Conservation (phyloP, 2,113 vertebrate genomes). For the Synodontis membranacea region DNA sequence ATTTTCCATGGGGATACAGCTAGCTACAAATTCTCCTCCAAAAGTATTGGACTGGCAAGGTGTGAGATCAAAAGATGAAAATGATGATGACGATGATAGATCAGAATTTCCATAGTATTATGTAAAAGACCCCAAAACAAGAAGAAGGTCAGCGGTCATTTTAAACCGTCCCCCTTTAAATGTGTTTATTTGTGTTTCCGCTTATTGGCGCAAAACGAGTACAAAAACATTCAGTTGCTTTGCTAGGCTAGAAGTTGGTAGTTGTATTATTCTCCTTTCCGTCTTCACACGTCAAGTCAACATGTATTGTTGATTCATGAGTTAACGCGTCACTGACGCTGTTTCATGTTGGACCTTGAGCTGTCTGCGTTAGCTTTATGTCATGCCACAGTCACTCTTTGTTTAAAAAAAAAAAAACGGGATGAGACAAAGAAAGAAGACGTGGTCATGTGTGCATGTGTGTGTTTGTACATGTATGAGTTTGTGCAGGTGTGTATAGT, state of each 20-base stretch:
- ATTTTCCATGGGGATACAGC: neutral
- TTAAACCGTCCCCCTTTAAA: neutral
- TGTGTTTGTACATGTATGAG: constrained; percentile 13
- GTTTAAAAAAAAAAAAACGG: neutral
- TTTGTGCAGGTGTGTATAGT: neutral
- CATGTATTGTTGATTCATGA: neutral
- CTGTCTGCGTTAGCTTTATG: neutral
- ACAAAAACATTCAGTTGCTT: no score
- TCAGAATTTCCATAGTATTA: neutral
- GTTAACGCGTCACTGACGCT: neutral
- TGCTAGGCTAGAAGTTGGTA: neutral
- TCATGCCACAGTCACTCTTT: neutral
- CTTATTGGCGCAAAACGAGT: no score
- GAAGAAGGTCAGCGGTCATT: neutral
- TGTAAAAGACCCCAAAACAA: no score
- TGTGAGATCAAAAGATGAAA: neutral
- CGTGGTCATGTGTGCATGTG: neutral
- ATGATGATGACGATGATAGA: neutral
- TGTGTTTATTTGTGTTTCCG: no score
- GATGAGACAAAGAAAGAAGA: neutral
- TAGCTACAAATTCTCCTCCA: no score
- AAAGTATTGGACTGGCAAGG: neutral
- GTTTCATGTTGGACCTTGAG: neutral
- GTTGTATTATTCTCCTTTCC: neutral
- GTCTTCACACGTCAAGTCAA: neutral